phyloP scores from a whole-genome alignment of 2,113 vertebrate genomes.

The Tricholaema leucomelas region DNA sequence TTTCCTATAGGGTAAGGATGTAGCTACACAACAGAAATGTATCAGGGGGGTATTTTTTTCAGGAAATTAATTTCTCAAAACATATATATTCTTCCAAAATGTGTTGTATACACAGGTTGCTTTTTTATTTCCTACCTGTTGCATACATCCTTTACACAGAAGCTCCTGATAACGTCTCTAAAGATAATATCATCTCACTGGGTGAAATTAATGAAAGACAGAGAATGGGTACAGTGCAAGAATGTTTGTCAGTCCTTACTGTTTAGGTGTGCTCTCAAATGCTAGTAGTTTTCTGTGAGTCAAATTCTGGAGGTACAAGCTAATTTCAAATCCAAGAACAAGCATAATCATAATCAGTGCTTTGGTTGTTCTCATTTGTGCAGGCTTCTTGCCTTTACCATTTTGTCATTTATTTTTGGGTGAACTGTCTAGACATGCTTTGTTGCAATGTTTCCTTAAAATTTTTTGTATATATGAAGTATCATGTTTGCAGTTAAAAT shows the following conservation, averaged over 20 bases:
- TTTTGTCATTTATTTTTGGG: neutral
- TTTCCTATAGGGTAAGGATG: constrained; percentile 93
- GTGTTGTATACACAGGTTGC: neutral
- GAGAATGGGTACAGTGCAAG: neutral
- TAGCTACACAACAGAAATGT: neutral
- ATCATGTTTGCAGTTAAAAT: neutral
- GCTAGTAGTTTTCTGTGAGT: neutral
- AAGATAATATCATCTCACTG: neutral
- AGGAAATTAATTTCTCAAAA: no score
- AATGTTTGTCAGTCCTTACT: neutral
- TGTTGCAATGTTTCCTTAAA: neutral
- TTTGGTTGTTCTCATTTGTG: fast-evolving
- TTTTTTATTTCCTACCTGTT: neutral
- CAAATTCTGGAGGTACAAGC: neutral
- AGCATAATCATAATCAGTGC: neutral
- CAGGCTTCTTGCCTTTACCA: neutral
- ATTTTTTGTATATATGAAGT: neutral
- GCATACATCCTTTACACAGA: neutral
- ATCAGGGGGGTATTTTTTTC: neutral
- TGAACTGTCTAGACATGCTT: neutral
- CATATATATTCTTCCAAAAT: neutral
- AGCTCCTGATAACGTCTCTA: neutral
- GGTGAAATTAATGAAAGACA: neutral
- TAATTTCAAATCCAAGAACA: neutral
- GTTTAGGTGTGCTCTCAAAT: neutral